Percentiles rank a stretch among this genome's conserved stretches.
These are phyloP conservation scores for Eurypyga helias DNA, from an alignment of 2,113 vertebrate species.

Conservation along the genomic window DNA sequence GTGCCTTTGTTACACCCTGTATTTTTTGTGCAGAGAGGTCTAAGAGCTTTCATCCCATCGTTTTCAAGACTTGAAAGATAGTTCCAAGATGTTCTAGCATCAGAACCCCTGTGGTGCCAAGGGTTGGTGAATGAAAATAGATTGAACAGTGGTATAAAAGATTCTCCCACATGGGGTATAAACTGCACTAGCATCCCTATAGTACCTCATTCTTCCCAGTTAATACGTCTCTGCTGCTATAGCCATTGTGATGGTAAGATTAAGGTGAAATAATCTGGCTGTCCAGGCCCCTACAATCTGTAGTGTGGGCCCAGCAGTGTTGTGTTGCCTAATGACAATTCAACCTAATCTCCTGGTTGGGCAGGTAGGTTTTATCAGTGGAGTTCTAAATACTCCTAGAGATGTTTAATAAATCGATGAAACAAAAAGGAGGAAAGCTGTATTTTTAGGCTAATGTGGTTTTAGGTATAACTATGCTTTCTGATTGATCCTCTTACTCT, in stretches of 20 bases:
- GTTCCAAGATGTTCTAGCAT: fast-evolving
- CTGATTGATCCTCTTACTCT: not conserved
- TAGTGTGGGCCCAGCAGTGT: not conserved
- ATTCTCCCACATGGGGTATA: not conserved
- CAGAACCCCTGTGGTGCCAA: not conserved
- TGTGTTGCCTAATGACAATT: not conserved
- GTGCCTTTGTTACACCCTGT: not conserved
- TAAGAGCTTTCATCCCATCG: not conserved
- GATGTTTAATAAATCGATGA: not conserved
- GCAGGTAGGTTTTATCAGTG: not conserved
- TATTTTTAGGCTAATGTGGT: not conserved
- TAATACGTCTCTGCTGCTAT: not conserved
- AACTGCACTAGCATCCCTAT: not conserved
- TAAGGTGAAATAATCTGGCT: not conserved
- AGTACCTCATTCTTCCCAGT: not conserved
- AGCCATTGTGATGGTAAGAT: not conserved
- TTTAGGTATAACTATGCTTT: not conserved
- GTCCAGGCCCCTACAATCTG: not conserved
- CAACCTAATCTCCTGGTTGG: not conserved
- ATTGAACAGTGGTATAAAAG: not conserved
- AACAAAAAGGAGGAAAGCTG: not conserved
- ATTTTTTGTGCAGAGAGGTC: not conserved
- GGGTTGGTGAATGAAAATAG: not conserved
- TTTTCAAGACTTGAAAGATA: not conserved
- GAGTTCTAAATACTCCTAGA: not conserved